Base-by-base conservation (phyloP, 1,140 invertebrate species). In the Gryllus bimaculatus region DNA sequence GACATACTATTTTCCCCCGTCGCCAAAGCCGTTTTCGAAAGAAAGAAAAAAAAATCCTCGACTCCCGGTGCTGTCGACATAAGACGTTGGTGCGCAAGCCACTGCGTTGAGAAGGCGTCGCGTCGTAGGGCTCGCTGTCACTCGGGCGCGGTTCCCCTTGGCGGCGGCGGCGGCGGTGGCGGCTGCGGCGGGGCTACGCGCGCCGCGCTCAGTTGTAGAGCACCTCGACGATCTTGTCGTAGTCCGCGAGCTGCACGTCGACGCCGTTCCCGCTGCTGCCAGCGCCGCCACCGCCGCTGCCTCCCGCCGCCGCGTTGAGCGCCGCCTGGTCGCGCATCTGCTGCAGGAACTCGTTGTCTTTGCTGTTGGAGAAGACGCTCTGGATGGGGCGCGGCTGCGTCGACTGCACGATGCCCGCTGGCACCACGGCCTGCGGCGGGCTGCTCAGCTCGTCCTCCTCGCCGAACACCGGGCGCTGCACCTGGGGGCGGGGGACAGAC, bases 321-420 rank as follows among this genome's bases (percentile, higher is more conserved):
- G 81, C 74, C 15, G 83, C 82, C 76, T 84, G 79, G 39, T 84
- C 82, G 48, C 83, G 78, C 8, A 83, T 77, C 48, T 80, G 73
- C 78, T 83, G 81, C 12, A 84, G 82, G 3, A 82, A 39, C 5
- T 81, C 80, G 18, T 82, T 83, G 66, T 84, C 83, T 75, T 84
- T 84, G 13, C 82, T 82, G 81, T 84, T 84, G 79, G 82, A 74
- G 80, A 84, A 84, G 47, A 81, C 49, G 48, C 81, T 79, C 8
- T 82, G 80, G 78, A 74, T 81, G 15, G 82, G 81, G 8, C 77
- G 75, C 5, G 83, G 83, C 66, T 81, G 80, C 8, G 83, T 78
- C 8, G 83, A 84, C 76, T 84, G 83, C n/a, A 84, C 83, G 47
- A 84, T 83, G 15, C 83, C 83, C 7, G 83, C 81, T 3, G 83